A percentile compares a stretch with the other conserved stretches of the same genome.
These are phyloP conservation scores for Iguana delicatissima DNA, from an alignment of 2,797 vertebrate genomes.

Conservation along the genomic window DNA sequence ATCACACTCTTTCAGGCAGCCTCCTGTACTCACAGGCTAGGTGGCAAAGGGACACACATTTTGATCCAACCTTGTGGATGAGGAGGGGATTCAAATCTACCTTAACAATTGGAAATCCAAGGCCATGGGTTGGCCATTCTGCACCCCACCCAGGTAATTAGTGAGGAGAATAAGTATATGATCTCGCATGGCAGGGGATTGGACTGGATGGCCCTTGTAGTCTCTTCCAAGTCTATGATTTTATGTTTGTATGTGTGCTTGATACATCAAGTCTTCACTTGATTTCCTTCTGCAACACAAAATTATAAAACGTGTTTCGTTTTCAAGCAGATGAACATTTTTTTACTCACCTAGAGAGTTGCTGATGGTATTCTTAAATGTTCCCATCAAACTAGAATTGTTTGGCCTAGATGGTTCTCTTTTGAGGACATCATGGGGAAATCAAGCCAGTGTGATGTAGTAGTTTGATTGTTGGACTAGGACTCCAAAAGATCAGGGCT, in stretches of 20 bases:
- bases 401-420: neutral
- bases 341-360: neutral
- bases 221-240: too few species aligned
- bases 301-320: constrained; percentile 2
- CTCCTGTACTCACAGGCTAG: too few species aligned
- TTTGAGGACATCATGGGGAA: neutral
- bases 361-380: neutral
- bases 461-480: too few species aligned
- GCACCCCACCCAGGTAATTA: neutral
- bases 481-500: too few species aligned
- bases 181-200: neutral
- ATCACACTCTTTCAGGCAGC: neutral
- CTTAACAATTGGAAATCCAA: neutral
- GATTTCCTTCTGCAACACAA: neutral
- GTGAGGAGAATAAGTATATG: neutral
- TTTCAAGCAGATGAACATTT: neutral
- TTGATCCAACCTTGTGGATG: neutral
- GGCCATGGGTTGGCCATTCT: neutral
- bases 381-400: neutral
- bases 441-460: too few species aligned
- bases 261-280: neutral
- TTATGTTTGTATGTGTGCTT: neutral
- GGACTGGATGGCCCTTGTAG: too few species aligned
- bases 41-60: neutral
- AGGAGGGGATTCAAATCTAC: neutral